Evolutionary conservation across 2,113 vertebrate genomes (phyloP), one percentile per base, ranked within the genome.

Genomic region (Cervus canadensis): DNA sequence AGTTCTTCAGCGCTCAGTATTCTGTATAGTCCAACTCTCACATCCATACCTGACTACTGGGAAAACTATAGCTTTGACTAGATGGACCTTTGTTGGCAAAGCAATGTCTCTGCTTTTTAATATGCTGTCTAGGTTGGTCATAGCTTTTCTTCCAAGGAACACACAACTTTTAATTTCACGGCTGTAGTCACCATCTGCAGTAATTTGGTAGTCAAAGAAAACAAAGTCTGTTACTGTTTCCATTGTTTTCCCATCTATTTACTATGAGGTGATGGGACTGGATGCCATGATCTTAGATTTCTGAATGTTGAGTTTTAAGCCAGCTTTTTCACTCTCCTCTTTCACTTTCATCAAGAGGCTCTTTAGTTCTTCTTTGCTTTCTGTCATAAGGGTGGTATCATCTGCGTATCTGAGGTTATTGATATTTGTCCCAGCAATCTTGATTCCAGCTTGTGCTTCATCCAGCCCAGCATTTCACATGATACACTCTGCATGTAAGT

Each of bases 1-100:
- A 21, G 21, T 71, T 36, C n/a, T 71, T 71, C 0, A 0, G 19
- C 0, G 0, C 19, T 71, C 67, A 71, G 5, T 19, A 11, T 40
- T 36, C n/a, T 21, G 36, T 71, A 71, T 40, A 71, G 67, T 71
- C 19, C 67, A 71, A 23, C n/a, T 71, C 67, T 40, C n/a, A 36
- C 67, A 71, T 40, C n/a, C 19, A 71, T 40, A 71, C n/a, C 23
- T 40, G 67, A 71, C 19, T 36, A 40, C n/a, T 23, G n/a, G 67
- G 10, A 71, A 71, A 71, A 40, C 10, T 71, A 36, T 36, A 40
- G n/a, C 67, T 71, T 71, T 71, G n/a, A 36, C 67, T 71, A 40
- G n/a, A 36, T 21, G 17, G 64, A 36, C 19, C 19, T 23, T 71
- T 71, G 19, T 71, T 71, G 19, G 19, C 17, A 71, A 71, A 71